Evolutionary conservation across 2,888 invertebrate genomes (phyloP).

Genomic region (Drepanosiphum platanoidis): DNA sequence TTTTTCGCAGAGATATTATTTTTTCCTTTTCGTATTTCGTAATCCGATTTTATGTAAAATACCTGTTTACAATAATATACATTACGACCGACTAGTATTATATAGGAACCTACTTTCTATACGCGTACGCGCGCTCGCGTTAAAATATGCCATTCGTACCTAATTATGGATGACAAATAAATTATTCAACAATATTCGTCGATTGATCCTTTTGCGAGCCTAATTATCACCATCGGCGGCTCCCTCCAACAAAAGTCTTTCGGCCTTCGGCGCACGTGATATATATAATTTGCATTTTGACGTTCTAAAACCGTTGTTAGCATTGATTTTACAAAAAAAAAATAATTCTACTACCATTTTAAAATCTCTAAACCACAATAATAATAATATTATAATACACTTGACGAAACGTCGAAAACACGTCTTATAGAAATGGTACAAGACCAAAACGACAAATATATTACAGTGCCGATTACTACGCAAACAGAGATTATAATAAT

Average conservation of each 20-base stretch:
- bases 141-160: background rate
- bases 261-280: background rate
- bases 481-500: too few relatives aligned
- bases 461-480: too few relatives aligned
- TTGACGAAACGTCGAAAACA: too few relatives aligned
- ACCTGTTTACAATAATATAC: slow-evolving; percentile 7
- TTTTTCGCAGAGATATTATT: background rate
- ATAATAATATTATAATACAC: too few relatives aligned
- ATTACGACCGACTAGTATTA: background rate
- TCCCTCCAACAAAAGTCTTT: too few relatives aligned
- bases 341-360: too few relatives aligned
- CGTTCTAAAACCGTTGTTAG: background rate
- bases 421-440: too few relatives aligned
- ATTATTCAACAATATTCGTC: slow-evolving; percentile 8
- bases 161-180: slow-evolving; percentile 21
- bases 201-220: slow-evolving; percentile 5
- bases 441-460: too few relatives aligned
- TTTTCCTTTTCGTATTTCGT: slow-evolving; percentile 6
- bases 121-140: too few relatives aligned
- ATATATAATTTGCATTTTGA: background rate
- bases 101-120: slow-evolving; percentile 24
- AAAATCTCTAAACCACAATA: too few relatives aligned
- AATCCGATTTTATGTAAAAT: slow-evolving; percentile 8
- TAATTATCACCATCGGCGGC: background rate
- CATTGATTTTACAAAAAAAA: too few relatives aligned